Base-by-base conservation (phyloP, 2,797 vertebrate genomes). In the Urophycis tenuis region DNA sequence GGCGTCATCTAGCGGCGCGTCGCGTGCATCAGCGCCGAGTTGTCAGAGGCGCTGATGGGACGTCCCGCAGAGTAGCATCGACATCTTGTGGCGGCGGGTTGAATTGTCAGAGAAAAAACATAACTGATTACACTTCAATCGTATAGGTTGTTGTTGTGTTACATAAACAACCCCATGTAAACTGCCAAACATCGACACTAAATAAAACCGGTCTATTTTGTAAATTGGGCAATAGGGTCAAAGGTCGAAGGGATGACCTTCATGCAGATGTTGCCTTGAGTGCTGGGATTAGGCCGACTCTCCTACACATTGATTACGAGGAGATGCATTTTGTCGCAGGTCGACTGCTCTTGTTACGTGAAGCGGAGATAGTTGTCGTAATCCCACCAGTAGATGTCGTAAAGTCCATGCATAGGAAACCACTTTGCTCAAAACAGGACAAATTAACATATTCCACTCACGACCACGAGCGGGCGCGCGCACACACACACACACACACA, bases 301-400 rank as follows among this genome's bases (percentile, higher is more conserved):
- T 45, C 17, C 45, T 2, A 49, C 45, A 3, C 45, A 49, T 60
- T 60, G 9, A n/a, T 60, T n/a, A 9, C 53, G 22, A n/a, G 53
- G 9, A 2, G 53, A 60, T n/a, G 19, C 22, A 49, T 19, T 53
- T 5, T 53, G 5, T 53, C 45, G 19, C 45, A 53, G 19, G 19
- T 53, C 17, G 19, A 53, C 19, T 19, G 45, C 45, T 53, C 19
- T 49, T 22, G 17, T 49, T 3, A 22, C 22, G 45, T 5, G 45
- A 53, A 22, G 6, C 19, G 22, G 3, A 53, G 17, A 53, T 22
- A 22, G 39, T 8, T 22, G 7, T 53, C 19, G 5, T 39, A 19
- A 33, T 71, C 22, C 71, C 15, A 71, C 88, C 90, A 88, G 78
- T 81, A 92, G 91, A 83, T 89, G 90, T 89, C 89, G 79, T 83